Conservation (phyloP, 2,113 vertebrate genomes). For the Gymnobelideus leadbeateri region DNA sequence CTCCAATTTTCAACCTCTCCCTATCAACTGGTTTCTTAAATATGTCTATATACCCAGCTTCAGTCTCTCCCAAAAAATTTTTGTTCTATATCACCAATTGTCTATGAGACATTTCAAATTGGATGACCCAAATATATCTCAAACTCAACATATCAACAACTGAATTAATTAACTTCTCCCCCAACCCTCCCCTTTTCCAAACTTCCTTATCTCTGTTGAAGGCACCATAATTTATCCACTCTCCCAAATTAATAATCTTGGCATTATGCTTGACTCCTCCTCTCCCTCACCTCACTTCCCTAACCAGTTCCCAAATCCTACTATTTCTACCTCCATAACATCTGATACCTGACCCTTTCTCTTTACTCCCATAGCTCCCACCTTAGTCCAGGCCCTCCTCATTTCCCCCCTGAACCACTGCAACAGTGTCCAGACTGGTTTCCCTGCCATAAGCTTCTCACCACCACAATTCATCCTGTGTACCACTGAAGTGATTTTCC, state of each 20-base stretch:
- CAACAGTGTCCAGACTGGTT: background rate
- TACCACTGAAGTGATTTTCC: background rate
- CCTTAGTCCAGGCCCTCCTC: background rate
- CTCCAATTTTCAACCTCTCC: background rate
- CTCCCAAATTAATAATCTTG: background rate
- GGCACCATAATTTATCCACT: background rate
- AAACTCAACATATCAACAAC: background rate
- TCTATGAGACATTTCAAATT: background rate
- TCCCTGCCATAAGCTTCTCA: background rate
- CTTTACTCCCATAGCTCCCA: background rate
- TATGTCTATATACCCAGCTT: background rate
- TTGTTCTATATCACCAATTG: background rate
- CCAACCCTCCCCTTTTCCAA: background rate
- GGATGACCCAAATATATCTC: background rate
- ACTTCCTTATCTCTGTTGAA: background rate
- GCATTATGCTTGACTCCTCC: background rate
- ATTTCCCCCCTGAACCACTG: background rate
- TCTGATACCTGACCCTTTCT: background rate
- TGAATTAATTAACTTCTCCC: background rate
- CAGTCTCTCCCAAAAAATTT: background rate
- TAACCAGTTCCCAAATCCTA: background rate
- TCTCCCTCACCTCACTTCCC: background rate
- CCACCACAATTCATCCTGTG: background rate
- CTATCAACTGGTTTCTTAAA: background rate
- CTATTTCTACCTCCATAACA: background rate